Percentiles rank a stretch among this genome's conserved stretches.
Conservation (phyloP, 2,888 invertebrate species). For the Ophion slaviceki region DNA sequence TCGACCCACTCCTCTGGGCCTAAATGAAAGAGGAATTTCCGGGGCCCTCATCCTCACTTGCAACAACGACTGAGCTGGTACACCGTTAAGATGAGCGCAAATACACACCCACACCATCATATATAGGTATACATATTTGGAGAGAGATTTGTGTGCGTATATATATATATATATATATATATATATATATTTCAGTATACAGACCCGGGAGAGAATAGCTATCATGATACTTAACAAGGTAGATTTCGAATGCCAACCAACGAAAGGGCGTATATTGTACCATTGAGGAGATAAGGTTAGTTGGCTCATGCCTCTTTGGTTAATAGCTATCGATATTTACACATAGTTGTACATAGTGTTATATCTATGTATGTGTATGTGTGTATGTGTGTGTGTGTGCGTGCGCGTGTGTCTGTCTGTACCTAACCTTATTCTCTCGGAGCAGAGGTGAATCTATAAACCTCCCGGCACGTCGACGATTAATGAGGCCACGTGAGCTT, state of each 20-base stretch:
- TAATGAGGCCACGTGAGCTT: slow-evolving; percentile 62
- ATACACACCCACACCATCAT: not conserved
- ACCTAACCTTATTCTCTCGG: slow-evolving; percentile 35
- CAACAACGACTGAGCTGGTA: not conserved
- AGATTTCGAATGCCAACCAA: not conserved
- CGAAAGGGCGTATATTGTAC: slow-evolving; percentile 13
- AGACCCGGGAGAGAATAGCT: not conserved
- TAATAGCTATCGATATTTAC: slow-evolving; percentile 7
- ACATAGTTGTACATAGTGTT: not conserved
- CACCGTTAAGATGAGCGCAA: not conserved
- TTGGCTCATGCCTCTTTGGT: slow-evolving; percentile 14
- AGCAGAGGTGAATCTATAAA: slow-evolving; percentile 58
- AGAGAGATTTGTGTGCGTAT: not conserved
- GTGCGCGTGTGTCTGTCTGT: not conserved
- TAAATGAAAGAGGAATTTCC: slow-evolving; percentile 62
- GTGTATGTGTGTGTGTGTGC: not conserved
- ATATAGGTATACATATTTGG: too few species aligned
- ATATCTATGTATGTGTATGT: not conserved
- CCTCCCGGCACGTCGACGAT: slow-evolving; percentile 57
- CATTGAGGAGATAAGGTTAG: not conserved
- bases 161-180: not conserved
- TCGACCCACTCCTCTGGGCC: slow-evolving; percentile 33
- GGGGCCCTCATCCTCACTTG: not conserved
- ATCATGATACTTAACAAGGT: slow-evolving; percentile 9
- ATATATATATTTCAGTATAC: not conserved